Evolutionary conservation across 2,797 vertebrate species (phyloP), one percentile per base, ranked within the genome.

Genomic region (Monodelphis domestica): DNA sequence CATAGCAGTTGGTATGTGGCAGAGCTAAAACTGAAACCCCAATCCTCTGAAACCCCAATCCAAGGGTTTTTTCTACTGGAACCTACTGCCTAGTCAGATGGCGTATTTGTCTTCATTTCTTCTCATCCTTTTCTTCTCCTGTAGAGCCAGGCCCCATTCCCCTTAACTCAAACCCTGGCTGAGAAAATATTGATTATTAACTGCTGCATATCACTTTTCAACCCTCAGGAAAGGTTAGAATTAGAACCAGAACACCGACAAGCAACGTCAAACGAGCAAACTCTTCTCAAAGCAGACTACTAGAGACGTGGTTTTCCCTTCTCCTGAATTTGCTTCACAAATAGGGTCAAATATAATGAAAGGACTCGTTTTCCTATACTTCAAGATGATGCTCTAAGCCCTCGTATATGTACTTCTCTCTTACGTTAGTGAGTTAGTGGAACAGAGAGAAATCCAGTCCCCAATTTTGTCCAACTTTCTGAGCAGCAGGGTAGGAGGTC

Each of bases 221-320:
- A 33, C 70, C 92, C 90, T 59, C 45, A 17, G 45, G 2, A 12
- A 90, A 89, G 90, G 63, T 89, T 89, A 92, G 87, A n/a, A 89
- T 56, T 54, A 95, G 63, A 87, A 97, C 92, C 29, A 59, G 45
- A 33, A 56, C 95, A 95, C 55, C 91, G 57, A 93, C 2, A 50
- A 29, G 89, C 56, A 57, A 30, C 50, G 17, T 15, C 63, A 94
- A 93, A 93, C 89, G 0, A 54, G 93, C 0, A 9, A 6, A 51
- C 0, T 1, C 21, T 12, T 57, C 70, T 50, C 91, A 88, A 12
- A 28, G 33, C 4, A 14, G n/a, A 53, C 24, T 0, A 11, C 2
- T 30, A 28, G 52, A 28, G 52, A 59, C 90, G 70, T 59, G 91
- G 84, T 90, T 94, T 70, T 88, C 56, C 91, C 0, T 0, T 24